These are phyloP conservation scores for Steinernema scapterisci DNA, from an alignment of 2,888 invertebrate species.

Conservation along the genomic window DNA sequence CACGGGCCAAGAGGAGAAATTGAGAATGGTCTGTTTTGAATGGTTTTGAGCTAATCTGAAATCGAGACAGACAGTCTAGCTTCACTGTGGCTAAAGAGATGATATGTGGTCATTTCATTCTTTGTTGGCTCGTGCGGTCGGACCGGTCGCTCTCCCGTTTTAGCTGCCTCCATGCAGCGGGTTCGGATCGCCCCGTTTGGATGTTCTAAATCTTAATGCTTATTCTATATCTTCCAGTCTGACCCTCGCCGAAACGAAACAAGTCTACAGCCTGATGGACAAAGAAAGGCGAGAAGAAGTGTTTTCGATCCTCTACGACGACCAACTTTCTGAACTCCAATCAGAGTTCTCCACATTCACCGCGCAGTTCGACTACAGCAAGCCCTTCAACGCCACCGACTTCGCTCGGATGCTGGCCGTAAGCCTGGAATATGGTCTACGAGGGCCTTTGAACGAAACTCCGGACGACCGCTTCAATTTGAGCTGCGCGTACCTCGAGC, in stretches of 20 bases:
- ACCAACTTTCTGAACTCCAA: conserved; percentile 42
- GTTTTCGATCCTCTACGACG: conserved; percentile 44
- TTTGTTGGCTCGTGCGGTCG: no score
- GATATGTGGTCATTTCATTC: no score
- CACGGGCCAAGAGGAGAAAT: no score
- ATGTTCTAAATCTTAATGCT: no score
- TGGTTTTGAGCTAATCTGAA: no score
- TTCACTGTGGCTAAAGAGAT: no score
- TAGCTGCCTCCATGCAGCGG: no score
- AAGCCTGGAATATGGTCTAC: conserved; percentile 39
- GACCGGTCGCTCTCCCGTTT: no score
- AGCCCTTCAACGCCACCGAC: conserved; percentile 55
- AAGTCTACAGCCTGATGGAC: conserved; percentile 53
- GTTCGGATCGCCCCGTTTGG: no score
- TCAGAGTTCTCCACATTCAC: conserved; percentile 60
- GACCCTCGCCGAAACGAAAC: conserved; percentile 55
- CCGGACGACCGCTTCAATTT: conserved; percentile 2
- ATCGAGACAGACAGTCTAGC: no score
- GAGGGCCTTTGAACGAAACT: neutral
- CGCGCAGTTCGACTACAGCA: conserved; percentile 55
- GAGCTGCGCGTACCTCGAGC: neutral
- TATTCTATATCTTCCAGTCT: conserved; percentile 44
- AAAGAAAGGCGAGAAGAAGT: conserved; percentile 54
- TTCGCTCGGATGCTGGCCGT: conserved; percentile 53
- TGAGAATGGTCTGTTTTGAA: no score